Base-by-base conservation (phyloP, 2,113 vertebrate species). In the Brachyhypopomus occidentalis region DNA sequence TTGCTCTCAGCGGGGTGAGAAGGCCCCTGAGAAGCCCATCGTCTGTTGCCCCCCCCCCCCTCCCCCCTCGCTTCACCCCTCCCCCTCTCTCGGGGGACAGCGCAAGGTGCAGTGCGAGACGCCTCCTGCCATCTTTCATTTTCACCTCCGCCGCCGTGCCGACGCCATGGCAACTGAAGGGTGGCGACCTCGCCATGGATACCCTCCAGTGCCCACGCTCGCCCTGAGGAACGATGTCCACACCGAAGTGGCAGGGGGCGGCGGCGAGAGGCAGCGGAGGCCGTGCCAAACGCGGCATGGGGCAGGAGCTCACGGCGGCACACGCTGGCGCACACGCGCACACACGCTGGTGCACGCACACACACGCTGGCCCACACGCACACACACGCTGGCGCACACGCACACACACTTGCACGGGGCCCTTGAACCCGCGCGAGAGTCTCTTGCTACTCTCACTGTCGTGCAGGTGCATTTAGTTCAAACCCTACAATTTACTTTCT, bases 71-170 rank as follows among this genome's bases (percentile, higher is more conserved):
- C 36, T 75, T 62, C 63, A 22, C 27, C 41, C 30, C 22, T 58
- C 67, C 41, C 45, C 45, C 45, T 14, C 45, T 14, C 75, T 75
- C 86, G 77, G 87, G 84, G 77, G 87, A 88, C 79, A 55, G 70
- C 60, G 64, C 70, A 67, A 83, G 84, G 84, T 80, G 78, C 80
- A 80, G 88, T 79, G 88, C 81, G 84, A 89, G 88, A 87, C 88
- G 83, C 83, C 83, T 84, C 88, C 88, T 84, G 77, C 86, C 84
- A 83, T 84, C 86, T 86, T 87, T 89, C 83, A 89, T 89, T 89
- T 87, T 86, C 88, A 89, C 88, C 83, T 87, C 83, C 67, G 81
- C 79, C 82, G 56, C 80, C 23, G 66, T 48, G 34, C 67, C 55
- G 81, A 63, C 85, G 85, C 84, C 86, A 85, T 84, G 72, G 86